These are phyloP conservation scores for Acanthiza pusilla DNA, from an alignment of 2,797 vertebrate genomes.

Conservation along the genomic window DNA sequence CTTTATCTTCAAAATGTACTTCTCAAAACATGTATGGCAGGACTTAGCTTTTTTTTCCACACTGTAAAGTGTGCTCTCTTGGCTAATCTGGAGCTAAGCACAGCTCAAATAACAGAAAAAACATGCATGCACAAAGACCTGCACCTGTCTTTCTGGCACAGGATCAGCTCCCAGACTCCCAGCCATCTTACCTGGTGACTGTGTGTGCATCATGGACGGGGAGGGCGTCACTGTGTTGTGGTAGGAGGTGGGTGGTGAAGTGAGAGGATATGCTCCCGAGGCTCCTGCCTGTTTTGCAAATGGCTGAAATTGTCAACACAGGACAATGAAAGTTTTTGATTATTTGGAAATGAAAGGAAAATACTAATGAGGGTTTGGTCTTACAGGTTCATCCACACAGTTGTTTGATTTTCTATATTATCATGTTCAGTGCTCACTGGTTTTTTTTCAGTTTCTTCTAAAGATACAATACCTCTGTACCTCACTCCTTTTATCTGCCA, in stretches of 20 bases:
- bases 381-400: neutral
- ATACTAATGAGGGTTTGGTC: neutral
- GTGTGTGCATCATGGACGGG: conserved; percentile 96
- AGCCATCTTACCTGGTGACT: conserved; percentile 86
- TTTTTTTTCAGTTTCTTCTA: neutral
- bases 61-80: neutral
- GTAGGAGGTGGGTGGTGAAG: conserved; percentile 93
- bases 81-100: neutral
- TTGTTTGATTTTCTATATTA: neutral
- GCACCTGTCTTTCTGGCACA: accelerated
- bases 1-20: neutral
- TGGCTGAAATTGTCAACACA: conserved; percentile 65
- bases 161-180: neutral
- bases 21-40: neutral
- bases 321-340: neutral
- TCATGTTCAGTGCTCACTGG: neutral
- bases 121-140: neutral
- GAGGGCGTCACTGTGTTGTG: conserved; percentile 91
- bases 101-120: neutral
- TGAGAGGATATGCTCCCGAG: conserved; percentile 89
- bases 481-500: neutral
- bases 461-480: neutral
- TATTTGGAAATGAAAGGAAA: neutral
- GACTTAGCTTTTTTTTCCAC: neutral
- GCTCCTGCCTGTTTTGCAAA: conserved; percentile 80